Conservation (phyloP, 2,113 vertebrate species). For the Saimiri boliviensis region DNA sequence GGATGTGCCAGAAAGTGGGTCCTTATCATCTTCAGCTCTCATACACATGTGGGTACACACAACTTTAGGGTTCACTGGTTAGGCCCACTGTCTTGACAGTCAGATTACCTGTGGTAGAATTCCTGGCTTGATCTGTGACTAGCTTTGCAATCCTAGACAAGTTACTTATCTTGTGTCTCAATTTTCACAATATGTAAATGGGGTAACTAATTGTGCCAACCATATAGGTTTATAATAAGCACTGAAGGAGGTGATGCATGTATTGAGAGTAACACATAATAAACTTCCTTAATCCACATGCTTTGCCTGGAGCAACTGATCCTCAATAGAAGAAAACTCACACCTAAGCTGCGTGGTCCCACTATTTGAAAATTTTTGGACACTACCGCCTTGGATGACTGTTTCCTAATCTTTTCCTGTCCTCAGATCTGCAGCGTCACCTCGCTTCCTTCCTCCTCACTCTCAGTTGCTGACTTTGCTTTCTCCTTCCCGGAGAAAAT, state of each 20-base stretch:
- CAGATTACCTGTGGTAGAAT: not conserved
- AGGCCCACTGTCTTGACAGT: not conserved
- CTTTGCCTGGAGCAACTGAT: not conserved
- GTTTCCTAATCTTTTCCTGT: not conserved
- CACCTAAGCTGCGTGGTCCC: not conserved
- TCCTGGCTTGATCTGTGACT: not conserved
- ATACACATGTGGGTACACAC: not conserved
- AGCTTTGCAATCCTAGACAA: not conserved
- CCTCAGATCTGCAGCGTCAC: not conserved
- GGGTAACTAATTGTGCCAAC: not conserved
- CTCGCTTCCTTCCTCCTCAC: not conserved
- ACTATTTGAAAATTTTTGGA: not conserved
- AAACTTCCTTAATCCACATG: not conserved
- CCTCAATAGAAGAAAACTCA: not conserved
- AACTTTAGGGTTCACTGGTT: not conserved
- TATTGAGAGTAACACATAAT: not conserved
- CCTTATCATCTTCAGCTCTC: not conserved
- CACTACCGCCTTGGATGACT: not conserved
- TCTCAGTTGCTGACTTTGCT: not conserved
- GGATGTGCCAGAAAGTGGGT: not conserved
- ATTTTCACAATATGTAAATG: not conserved
- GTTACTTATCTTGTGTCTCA: not conserved
- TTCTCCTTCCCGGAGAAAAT: not conserved
- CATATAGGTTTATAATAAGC: not conserved
- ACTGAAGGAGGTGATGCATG: not conserved